These are phyloP conservation scores for Eumacrocentrus americanus DNA, from an alignment of 2,888 invertebrate genomes.

Conservation along the genomic window DNA sequence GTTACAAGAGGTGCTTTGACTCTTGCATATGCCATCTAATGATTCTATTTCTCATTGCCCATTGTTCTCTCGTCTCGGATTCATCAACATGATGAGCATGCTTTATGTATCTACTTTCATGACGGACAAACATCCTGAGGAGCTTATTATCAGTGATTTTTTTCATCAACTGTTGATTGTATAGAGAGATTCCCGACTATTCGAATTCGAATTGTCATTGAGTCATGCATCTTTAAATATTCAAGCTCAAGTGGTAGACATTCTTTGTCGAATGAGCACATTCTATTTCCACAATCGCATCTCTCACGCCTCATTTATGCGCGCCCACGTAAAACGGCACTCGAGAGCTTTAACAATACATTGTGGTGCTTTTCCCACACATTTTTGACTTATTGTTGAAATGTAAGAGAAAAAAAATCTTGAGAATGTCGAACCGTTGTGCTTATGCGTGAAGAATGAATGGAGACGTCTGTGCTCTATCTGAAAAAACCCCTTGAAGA, in stretches of 20 bases:
- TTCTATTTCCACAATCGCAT: constrained; percentile 26
- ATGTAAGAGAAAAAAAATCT: too few species aligned
- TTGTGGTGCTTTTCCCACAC: not conserved
- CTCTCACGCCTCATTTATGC: constrained; percentile 19
- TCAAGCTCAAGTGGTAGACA: constrained; percentile 6
- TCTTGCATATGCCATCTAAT: not conserved
- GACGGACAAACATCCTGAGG: too few species aligned
- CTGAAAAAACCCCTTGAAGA: not conserved
- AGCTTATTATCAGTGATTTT: too few species aligned
- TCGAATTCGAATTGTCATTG: too few species aligned
- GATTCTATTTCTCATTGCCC: not conserved
- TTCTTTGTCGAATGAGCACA: constrained; percentile 22
- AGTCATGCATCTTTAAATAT: too few species aligned
- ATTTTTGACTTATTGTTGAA: not conserved
- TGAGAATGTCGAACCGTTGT: too few species aligned
- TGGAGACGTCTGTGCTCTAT: not conserved
- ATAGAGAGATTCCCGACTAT: too few species aligned
- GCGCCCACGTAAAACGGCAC: constrained; percentile 21
- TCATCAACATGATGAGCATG: not conserved
- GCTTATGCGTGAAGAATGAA: not conserved
- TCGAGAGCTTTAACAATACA: not conserved
- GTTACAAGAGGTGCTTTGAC: not conserved
- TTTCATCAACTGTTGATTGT: too few species aligned
- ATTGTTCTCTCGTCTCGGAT: not conserved
- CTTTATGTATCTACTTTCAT: not conserved